Conservation (phyloP, 37 sponge, comb jelly and placozoan genomes). For the Chondrosia reniformis region DNA sequence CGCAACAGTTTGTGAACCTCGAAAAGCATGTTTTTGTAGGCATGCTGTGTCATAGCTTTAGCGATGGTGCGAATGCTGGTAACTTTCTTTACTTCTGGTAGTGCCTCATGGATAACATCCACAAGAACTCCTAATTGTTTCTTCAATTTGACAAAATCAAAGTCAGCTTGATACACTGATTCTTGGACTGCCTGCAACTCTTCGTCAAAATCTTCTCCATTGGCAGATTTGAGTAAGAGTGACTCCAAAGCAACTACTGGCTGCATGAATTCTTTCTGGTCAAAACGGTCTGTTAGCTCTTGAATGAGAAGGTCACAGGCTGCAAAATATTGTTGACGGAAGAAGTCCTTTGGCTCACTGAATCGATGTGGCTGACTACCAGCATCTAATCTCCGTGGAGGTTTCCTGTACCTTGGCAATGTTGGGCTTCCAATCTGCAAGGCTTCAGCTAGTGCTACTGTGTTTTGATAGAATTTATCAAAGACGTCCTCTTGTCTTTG, state of each 20-base stretch:
- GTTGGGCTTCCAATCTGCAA: constrained; percentile 31
- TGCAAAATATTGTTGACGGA: constrained; percentile 31
- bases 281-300: constrained; percentile 40
- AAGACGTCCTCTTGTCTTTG: constrained; percentile 22
- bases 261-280: constrained; percentile 30
- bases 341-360: constrained; percentile 33
- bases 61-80: constrained; percentile 1
- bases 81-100: not conserved
- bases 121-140: constrained; percentile 45
- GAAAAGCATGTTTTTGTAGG: constrained; percentile 25
- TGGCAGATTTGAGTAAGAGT: constrained; percentile 39
- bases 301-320: constrained; percentile 40
- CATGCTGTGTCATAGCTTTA: not conserved
- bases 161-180: constrained; percentile 51
- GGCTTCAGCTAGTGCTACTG: constrained; percentile 19
- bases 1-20: constrained; percentile 41
- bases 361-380: constrained; percentile 44
- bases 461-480: constrained; percentile 25
- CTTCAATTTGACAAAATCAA: constrained; percentile 28
- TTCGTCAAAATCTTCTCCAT: constrained; percentile 26
- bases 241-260: constrained; percentile 37
- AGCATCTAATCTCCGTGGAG: constrained; percentile 33
- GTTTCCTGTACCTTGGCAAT: constrained; percentile 46
- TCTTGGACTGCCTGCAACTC: constrained; percentile 20
- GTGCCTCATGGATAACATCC: constrained; percentile 30